Base-by-base conservation (phyloP, 2,797 vertebrate species). In the Enteromius viviparus region DNA sequence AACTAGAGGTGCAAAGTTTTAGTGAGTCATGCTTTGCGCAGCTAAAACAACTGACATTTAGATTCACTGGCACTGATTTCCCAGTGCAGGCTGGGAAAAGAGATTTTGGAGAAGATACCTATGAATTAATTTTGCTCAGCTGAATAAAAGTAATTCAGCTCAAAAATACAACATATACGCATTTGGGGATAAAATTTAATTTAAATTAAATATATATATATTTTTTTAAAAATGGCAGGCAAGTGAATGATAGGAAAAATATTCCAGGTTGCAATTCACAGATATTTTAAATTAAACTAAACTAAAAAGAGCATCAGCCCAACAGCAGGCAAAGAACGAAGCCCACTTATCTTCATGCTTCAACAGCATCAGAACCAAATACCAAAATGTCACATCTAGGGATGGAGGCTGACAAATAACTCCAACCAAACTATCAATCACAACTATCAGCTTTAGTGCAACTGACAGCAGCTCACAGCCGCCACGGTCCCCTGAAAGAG, bases 381-480 rank as follows among this genome's bases (percentile, higher is more conserved):
- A 88, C 87, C 85, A 49, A 81, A 84, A 74, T 74, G 80, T 85
- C 87, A 87, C 74, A 84, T 80, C 62, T 58, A 66, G 80, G 45
- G 62, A 85, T 62, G 74, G 66, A 75, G 78, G 84, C 81, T 87
- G 87, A 87, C 87, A 89, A 88, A 87, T 84, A 90, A 89, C 85
- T 83, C 84, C 83, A 88, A 88, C 68, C 29, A 26, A 80, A 70
- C 78, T 74, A 93, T 92, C 92, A 91, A 89, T 92, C 91, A 90
- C 82, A 85, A 85, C 84, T 86, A 86, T 89, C 87, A 71, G 81
- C 88, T 65, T 83, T 79, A 37, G 49, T 60, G 81, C 86, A 84
- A 84, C 83, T 85, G 87, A 89, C 81, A 85, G 86, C 76, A 79
- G 60, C 78, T 71, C 71, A 21, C 5, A 47, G 64, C 45, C 83